Evolutionary conservation across 2,797 vertebrate genomes (phyloP).

Genomic region (Cuniculus paca): DNA sequence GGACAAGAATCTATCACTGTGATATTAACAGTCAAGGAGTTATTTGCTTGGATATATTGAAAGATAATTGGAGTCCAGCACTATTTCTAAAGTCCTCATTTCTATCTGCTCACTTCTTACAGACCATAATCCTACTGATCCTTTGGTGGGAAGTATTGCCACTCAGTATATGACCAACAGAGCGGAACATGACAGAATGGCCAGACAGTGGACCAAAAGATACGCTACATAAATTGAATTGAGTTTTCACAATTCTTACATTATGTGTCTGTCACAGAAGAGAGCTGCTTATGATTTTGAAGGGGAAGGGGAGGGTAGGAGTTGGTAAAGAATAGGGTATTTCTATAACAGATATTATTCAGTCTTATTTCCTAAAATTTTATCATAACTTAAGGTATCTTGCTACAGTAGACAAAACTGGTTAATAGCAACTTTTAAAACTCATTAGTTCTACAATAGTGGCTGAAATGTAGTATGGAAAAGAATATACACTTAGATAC

Average conservation of each 20-base stretch:
- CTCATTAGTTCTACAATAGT: conserved; percentile 88
- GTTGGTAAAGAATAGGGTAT: conserved; percentile 92
- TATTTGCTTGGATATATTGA: too few species aligned
- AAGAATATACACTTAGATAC: conserved; percentile 88
- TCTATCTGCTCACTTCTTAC: too few species aligned
- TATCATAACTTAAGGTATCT: conserved; percentile 94
- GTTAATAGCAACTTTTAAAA: conserved; percentile 91
- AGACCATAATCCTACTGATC: too few species aligned
- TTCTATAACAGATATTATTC: conserved; percentile 95
- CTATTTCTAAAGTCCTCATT: too few species aligned
- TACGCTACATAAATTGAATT: too few species aligned
- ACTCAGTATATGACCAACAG: too few species aligned
- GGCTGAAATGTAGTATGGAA: conserved; percentile 87
- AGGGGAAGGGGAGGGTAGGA: conserved; percentile 87
- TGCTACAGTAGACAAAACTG: conserved; percentile 92
- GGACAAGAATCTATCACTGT: too few species aligned
- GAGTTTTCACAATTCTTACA: conserved; percentile 82
- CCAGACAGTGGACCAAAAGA: too few species aligned
- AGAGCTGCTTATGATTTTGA: conserved; percentile 90
- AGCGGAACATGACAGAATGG: too few species aligned
- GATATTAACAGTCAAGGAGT: too few species aligned
- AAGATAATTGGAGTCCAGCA: too few species aligned
- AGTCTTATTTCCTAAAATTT: conserved; percentile 93
- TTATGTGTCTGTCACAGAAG: conserved; percentile 89
- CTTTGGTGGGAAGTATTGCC: too few species aligned